Conservation (phyloP, 2,888 invertebrate genomes). For the Dolomedes plantarius region DNA sequence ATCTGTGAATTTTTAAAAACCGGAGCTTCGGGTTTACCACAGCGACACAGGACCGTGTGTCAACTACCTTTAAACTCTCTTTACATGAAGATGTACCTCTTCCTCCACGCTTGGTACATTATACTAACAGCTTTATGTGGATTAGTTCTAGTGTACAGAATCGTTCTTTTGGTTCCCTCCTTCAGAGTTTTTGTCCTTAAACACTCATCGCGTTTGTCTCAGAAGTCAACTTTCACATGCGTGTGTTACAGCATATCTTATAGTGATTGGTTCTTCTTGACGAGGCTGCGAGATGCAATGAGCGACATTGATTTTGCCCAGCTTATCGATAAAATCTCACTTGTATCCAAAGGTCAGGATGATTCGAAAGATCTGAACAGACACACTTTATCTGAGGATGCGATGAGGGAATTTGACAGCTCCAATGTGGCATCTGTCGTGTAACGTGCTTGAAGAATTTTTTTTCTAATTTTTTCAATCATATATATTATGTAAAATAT, state of each 20-base stretch:
- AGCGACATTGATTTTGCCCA: slow-evolving; percentile 46
- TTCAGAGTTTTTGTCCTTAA: background rate
- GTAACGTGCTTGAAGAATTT: no score
- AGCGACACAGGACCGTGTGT: background rate
- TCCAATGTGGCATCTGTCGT: slow-evolving; percentile 32
- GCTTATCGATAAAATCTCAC: slow-evolving; percentile 48
- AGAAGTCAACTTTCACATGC: slow-evolving; percentile 22
- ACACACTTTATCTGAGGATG: slow-evolving; percentile 16
- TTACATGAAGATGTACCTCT: slow-evolving; percentile 54
- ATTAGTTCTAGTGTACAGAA: slow-evolving; percentile 31
- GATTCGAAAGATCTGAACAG: background rate
- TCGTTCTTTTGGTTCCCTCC: slow-evolving; percentile 15
- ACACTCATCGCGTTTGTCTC: slow-evolving; percentile 13
- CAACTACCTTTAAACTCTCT: slow-evolving; percentile 38
- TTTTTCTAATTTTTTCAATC: no score
- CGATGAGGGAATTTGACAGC: slow-evolving; percentile 19
- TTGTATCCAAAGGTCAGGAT: slow-evolving; percentile 32
- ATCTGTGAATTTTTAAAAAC: background rate
- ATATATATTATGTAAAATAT: no score
- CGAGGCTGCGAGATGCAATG: slow-evolving; percentile 42
- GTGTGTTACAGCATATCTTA: slow-evolving; percentile 31
- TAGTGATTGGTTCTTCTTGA: slow-evolving; percentile 51
- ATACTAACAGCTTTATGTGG: slow-evolving; percentile 35
- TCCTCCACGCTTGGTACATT: slow-evolving; percentile 58
- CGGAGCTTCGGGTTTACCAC: background rate